Conservation (phyloP, 2,888 invertebrate genomes). For the Zelleria hepariella region DNA sequence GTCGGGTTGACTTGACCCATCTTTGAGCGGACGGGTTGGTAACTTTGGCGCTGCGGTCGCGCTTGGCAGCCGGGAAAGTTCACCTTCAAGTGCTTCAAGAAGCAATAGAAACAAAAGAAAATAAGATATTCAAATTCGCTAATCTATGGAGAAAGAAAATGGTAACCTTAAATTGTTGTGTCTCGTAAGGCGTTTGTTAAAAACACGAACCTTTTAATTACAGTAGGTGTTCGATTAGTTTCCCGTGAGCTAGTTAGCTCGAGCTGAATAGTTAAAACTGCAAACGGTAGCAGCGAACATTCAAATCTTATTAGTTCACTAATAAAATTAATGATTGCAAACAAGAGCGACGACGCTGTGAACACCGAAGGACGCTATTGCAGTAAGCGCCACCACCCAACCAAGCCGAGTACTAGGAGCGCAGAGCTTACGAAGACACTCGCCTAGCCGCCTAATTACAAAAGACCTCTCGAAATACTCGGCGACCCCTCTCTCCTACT, state of each 20-base stretch:
- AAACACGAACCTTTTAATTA: neutral
- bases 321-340: neutral
- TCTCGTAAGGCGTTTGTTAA: neutral
- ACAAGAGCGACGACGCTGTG: neutral
- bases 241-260: neutral
- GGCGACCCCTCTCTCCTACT: conserved; percentile 2
- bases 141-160: no score
- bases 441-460: conserved; percentile 28
- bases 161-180: no score
- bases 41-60: neutral
- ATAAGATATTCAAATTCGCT: no score
- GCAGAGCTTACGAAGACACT: conserved; percentile 32
- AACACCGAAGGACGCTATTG: neutral
- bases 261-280: neutral
- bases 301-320: neutral
- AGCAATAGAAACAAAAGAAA: no score
- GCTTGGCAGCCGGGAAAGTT: no score
- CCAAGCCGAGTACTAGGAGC: conserved; percentile 47
- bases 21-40: neutral
- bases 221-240: neutral
- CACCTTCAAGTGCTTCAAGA: no score
- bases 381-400: conserved; percentile 19
- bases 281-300: neutral
- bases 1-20: neutral
- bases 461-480: conserved; percentile 31